Evolutionary conservation across 1,140 invertebrate species (phyloP), one percentile per base, ranked within the genome.

Genomic region (Diachasma alloeum): DNA sequence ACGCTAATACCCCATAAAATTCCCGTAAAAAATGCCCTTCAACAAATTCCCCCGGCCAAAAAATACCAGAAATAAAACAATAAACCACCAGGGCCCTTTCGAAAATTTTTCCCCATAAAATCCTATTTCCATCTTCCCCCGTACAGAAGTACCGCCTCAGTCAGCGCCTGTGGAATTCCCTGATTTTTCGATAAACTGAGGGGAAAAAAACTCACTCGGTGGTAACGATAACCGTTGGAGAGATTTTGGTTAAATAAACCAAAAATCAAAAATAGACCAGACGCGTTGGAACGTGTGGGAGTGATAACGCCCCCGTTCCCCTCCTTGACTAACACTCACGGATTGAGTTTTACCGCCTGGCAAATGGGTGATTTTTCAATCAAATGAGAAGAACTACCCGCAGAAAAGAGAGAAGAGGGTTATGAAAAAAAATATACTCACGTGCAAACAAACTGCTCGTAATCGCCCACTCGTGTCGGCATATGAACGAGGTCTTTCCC

Each of bases 391-490:
- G 22, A 22, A 59, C 31, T 19, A 22, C 19, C 19, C 17, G n/a
- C 53, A n/a, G 53, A 59, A 17, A 19, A 22, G n/a, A 22, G n/a
- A 19, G 53, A 59, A 22, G 13, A 17, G 53, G 53, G 53, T 15
- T 46, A n/a, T 15, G 10, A 63, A 24, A 63, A 63, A 63, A 63
- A 63, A 63, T 24, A 63, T 63, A 26, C 59, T 63, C 59, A 63
- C 59, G 59, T 63, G 59, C 59, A 63, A 63, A 63, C 59, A 63
- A 63, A 63, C 59, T 26, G 59, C 59, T 63, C 59, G 22, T 24
- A 63, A 63, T 63, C 59, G 59, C 59, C 59, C 59, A 63, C 59
- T 63, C 59, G 59, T 63, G 59, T 63, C 59, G 59, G 22, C 59
- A 19, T 59, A 59, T 59, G 24, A 31, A 63, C 24, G 59, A 63